phyloP scores from a whole-genome alignment of 2,113 vertebrate genomes.

The Gallinago paraguaiae region DNA sequence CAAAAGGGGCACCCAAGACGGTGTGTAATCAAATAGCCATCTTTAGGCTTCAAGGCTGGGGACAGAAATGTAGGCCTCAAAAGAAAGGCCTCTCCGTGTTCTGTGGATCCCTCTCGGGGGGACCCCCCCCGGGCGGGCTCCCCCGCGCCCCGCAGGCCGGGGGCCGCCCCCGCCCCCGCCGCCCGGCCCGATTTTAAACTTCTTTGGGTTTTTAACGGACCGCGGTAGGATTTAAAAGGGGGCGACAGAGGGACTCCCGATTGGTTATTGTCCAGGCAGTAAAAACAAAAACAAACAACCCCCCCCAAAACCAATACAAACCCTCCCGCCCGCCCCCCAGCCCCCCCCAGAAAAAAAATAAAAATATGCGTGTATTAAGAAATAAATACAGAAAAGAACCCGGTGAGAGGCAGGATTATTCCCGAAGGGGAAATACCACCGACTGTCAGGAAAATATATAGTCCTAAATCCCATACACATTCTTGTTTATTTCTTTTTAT shows the following conservation, averaged over 20 bases:
- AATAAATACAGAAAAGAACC: neutral
- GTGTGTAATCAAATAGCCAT: slow-evolving; percentile 88
- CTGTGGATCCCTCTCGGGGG: slow-evolving; percentile 60
- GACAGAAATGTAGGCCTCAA: slow-evolving; percentile 92
- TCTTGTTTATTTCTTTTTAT: neutral
- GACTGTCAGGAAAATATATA: slow-evolving; percentile 36
- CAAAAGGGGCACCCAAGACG: slow-evolving; percentile 82
- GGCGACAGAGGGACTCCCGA: slow-evolving; percentile 81
- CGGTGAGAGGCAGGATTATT: neutral
- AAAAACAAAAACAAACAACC: slow-evolving; percentile 81
- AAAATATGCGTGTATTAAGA: neutral
- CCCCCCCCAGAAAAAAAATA: neutral
- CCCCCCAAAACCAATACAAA: slow-evolving; percentile 55
- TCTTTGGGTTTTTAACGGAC: slow-evolving; percentile 78
- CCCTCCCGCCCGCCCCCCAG: neutral
- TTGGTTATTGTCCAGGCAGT: slow-evolving; percentile 83
- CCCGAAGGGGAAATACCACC: neutral
- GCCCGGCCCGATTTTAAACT: slow-evolving; percentile 68
- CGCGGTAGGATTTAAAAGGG: slow-evolving; percentile 82
- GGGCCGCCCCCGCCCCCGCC: slow-evolving; percentile 58
- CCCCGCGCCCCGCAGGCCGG: slow-evolving; percentile 58
- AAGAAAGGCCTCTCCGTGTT: slow-evolving; percentile 83
- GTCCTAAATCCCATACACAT: neutral
- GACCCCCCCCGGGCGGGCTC: slow-evolving; percentile 28
- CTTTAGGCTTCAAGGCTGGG: slow-evolving; percentile 90